phyloP scores from a whole-genome alignment of 2,888 invertebrate species.

The Amphipoea oculea region DNA sequence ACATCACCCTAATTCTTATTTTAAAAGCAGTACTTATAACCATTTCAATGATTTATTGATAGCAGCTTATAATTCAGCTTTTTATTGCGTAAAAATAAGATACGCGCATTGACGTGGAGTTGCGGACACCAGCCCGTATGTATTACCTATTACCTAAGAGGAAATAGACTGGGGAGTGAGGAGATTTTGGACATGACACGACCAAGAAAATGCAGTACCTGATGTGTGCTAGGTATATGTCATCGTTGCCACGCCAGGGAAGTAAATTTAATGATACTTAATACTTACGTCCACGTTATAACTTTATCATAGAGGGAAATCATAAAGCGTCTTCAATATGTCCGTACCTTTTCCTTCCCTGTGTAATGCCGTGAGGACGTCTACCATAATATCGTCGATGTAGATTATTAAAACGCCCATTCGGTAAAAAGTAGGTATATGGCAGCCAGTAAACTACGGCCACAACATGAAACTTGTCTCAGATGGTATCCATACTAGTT shows the following conservation, averaged over 20 bases:
- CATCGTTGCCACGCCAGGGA: background rate
- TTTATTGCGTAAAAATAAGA: background rate
- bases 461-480: too few relatives aligned
- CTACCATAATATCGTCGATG: background rate
- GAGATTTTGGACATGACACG: background rate
- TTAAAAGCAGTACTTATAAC: background rate
- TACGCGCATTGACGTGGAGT: too few relatives aligned
- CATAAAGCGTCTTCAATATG: background rate
- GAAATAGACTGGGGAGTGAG: background rate
- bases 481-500: background rate
- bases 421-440: background rate
- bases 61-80: background rate
- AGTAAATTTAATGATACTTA: background rate
- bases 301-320: background rate
- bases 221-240: too few relatives aligned
- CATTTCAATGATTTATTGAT: constrained; percentile 26
- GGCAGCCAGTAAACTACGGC: background rate
- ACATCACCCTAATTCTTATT: constrained; percentile 21
- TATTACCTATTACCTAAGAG: background rate
- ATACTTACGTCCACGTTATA: background rate
- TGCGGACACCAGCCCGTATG: too few relatives aligned
- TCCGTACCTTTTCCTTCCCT: background rate
- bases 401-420: background rate
- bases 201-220: background rate
- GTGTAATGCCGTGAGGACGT: background rate